phyloP scores from a whole-genome alignment of 2,888 invertebrate species.

The Lamellibrachia columna region DNA sequence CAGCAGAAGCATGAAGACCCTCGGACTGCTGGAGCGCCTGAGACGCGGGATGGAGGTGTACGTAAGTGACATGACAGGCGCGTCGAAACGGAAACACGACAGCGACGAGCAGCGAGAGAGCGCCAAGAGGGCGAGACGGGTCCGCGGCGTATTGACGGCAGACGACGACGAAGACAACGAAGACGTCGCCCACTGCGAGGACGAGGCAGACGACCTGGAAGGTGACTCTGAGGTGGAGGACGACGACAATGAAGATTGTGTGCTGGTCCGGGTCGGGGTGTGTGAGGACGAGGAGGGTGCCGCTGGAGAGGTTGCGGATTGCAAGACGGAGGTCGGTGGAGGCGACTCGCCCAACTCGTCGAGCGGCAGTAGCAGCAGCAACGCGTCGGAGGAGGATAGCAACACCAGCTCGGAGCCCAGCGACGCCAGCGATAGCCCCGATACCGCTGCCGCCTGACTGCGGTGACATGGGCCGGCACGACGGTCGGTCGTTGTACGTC shows the following conservation, averaged over 20 bases:
- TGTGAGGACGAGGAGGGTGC: not conserved
- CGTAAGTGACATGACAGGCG: not conserved
- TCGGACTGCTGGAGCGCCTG: not conserved
- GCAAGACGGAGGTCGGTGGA: not conserved
- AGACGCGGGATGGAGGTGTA: not conserved
- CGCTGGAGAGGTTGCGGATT: not conserved
- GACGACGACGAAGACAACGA: not conserved
- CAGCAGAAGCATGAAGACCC: constrained; percentile 3
- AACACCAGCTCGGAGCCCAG: not conserved
- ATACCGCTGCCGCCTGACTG: not conserved
- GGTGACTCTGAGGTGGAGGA: not conserved
- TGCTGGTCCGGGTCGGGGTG: not conserved
- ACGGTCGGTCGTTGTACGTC: not conserved
- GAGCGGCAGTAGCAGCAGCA: not conserved
- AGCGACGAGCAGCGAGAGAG: not conserved
- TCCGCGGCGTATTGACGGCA: not conserved
- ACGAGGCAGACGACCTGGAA: not conserved
- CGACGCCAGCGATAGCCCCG: not conserved
- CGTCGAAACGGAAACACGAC: not conserved
- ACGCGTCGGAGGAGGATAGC: not conserved
- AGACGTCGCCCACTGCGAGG: not conserved
- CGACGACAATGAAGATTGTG: not conserved
- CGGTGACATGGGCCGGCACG: not conserved
- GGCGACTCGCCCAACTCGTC: not conserved
- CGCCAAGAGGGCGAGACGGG: not conserved